Conservation (phyloP, 2,797 vertebrate genomes). For the Anniella stebbinsi region DNA sequence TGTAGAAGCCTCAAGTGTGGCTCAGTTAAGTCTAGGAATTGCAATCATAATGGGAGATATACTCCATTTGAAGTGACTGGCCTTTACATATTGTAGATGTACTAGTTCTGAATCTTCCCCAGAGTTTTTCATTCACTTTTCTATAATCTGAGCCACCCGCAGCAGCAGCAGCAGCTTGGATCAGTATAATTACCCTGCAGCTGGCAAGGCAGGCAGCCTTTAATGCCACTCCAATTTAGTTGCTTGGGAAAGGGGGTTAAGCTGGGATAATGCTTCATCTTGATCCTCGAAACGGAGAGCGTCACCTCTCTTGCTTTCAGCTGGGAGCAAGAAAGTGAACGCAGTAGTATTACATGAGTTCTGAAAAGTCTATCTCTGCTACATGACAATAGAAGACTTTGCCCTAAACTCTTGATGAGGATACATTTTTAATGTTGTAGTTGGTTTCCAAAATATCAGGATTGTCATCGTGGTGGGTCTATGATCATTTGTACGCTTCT, state of each 20-base stretch:
- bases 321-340: slow-evolving; percentile 7
- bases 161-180: slow-evolving; percentile 32
- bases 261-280: slow-evolving; percentile 52
- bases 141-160: not conserved
- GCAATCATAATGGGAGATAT: not conserved
- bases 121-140: not conserved
- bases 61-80: not conserved
- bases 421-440: not conserved
- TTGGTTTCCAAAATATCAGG: not conserved
- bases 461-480: not conserved
- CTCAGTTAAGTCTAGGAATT: not conserved
- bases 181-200: slow-evolving; percentile 18
- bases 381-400: rapidly evolving
- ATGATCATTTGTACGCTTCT: not conserved
- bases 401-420: not conserved
- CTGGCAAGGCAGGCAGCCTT: not conserved
- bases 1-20: not conserved
- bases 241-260: slow-evolving; percentile 41
- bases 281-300: slow-evolving; percentile 40
- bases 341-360: slow-evolving; percentile 9
- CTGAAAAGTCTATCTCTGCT: not conserved
- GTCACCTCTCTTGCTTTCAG: not conserved
- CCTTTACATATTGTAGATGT: not conserved
- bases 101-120: not conserved
- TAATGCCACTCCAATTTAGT: not conserved